Evolutionary conservation across 2,113 vertebrate genomes (phyloP).

Genomic region (Gallinago undulata): DNA sequence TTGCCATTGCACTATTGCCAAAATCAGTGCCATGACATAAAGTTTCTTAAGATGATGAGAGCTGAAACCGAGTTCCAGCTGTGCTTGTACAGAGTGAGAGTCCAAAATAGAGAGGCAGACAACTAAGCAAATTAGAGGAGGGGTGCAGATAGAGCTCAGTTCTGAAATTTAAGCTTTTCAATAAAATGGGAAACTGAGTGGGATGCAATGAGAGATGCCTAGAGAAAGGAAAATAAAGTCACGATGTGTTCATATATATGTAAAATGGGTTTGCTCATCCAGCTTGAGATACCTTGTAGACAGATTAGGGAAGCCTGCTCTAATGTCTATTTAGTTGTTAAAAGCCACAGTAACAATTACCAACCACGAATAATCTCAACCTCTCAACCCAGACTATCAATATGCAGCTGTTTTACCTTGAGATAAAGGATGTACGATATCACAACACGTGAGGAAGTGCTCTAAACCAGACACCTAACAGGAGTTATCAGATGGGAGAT

Average conservation of each 20-base stretch:
- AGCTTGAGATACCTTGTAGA: too few species aligned
- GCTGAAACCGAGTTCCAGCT: neutral
- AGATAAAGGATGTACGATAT: too few species aligned
- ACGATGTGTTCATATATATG: neutral
- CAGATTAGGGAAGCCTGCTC: too few species aligned
- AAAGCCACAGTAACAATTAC: too few species aligned
- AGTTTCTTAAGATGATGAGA: neutral
- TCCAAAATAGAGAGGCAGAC: neutral
- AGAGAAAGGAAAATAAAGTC: neutral
- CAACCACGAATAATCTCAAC: too few species aligned
- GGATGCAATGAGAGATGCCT: neutral
- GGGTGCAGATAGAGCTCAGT: neutral
- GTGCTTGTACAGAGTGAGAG: neutral
- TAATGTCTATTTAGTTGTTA: too few species aligned
- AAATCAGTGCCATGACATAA: neutral
- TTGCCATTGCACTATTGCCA: neutral
- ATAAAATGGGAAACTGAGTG: neutral
- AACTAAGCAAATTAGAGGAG: too few species aligned
- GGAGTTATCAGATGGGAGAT: too few species aligned
- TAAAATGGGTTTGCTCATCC: neutral
- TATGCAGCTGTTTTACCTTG: too few species aligned
- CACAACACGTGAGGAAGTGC: too few species aligned
- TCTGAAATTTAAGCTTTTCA: neutral
- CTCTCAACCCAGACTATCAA: too few species aligned
- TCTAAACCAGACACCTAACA: too few species aligned